phyloP scores from a whole-genome alignment of 92 coral and sea anemone genomes.

The Plumapathes pennacea region DNA sequence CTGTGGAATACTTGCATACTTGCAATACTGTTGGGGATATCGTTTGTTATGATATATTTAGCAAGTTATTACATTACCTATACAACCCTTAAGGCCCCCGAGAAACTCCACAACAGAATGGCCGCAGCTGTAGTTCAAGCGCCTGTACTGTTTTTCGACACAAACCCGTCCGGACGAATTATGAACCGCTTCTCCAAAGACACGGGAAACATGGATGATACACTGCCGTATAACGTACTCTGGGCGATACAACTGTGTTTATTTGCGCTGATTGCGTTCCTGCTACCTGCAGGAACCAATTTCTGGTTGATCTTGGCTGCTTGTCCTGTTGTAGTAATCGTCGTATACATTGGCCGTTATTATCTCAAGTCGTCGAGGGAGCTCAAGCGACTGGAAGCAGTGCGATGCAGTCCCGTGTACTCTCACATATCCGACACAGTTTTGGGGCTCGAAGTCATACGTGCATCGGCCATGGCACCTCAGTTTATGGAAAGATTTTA shows the following conservation, averaged over 20 bases:
- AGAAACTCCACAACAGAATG: too few relatives aligned
- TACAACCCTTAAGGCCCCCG: too few relatives aligned
- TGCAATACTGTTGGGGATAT: too few relatives aligned
- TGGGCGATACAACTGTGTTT: conserved; percentile 5
- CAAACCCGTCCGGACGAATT: conserved; percentile 20
- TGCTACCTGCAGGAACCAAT: not conserved
- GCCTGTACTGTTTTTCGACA: conserved; percentile 13
- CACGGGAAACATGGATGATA: conserved; percentile 17
- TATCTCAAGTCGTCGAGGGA: conserved; percentile 7
- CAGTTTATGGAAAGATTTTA: not conserved
- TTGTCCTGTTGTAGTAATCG: not conserved
- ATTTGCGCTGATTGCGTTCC: conserved; percentile 1
- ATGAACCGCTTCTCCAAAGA: conserved; percentile 22
- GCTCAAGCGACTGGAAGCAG: conserved; percentile 5
- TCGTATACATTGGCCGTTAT: not conserved
- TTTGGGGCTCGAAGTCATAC: conserved; percentile 15
- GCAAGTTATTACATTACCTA: too few relatives aligned
- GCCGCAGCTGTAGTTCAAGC: conserved; percentile 9
- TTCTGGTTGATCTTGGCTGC: conserved; percentile 11
- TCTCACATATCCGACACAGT: conserved; percentile 11
- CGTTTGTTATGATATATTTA: too few relatives aligned
- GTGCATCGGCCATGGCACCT: not conserved
- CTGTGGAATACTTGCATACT: too few relatives aligned
- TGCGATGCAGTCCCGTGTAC: conserved; percentile 9
- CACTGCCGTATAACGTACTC: conserved; percentile 7